A percentile compares a stretch with the other conserved stretches of the same genome.
phyloP scores from a whole-genome alignment of 1,140 invertebrate species.

The Camponotus floridanus region DNA sequence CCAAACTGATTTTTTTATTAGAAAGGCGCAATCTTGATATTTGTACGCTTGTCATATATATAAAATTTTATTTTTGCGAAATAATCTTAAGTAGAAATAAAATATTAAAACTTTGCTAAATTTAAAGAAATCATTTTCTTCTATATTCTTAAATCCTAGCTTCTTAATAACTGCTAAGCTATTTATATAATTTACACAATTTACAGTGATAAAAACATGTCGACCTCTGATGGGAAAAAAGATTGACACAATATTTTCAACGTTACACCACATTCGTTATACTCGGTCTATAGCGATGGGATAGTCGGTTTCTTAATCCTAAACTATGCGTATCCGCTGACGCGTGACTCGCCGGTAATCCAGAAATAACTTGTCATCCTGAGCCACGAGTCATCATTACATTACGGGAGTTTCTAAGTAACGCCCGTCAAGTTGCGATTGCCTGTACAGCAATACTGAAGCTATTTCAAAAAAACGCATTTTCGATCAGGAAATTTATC shows the following conservation, averaged over 20 bases:
- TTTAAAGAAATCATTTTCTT: background rate
- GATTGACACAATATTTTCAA: conserved; percentile 50
- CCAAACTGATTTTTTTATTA: background rate
- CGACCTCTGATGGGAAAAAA: background rate
- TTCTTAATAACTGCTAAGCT: background rate
- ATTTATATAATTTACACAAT: background rate
- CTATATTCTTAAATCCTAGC: too few species aligned
- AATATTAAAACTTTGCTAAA: background rate
- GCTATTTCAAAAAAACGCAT: background rate
- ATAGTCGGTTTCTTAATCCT: conserved; percentile 61
- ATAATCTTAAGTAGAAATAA: background rate
- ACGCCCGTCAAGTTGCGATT: conserved; percentile 53
- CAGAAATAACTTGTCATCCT: conserved; percentile 57
- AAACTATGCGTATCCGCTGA: conserved; percentile 60
- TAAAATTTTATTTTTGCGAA: background rate
- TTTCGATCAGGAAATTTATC: conserved; percentile 22
- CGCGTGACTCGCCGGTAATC: conserved; percentile 55
- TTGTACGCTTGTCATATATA: background rate
- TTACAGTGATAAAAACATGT: conserved; percentile 8
- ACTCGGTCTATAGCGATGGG: conserved; percentile 27
- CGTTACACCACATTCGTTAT: conserved; percentile 45
- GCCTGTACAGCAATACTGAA: background rate
- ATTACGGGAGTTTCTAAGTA: conserved; percentile 54
- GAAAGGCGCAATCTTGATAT: background rate
- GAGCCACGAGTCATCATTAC: conserved; percentile 51